Evolutionary conservation across 2,113 vertebrate species (phyloP), one percentile per base, ranked within the genome.

Genomic region (Entelurus aequoreus): DNA sequence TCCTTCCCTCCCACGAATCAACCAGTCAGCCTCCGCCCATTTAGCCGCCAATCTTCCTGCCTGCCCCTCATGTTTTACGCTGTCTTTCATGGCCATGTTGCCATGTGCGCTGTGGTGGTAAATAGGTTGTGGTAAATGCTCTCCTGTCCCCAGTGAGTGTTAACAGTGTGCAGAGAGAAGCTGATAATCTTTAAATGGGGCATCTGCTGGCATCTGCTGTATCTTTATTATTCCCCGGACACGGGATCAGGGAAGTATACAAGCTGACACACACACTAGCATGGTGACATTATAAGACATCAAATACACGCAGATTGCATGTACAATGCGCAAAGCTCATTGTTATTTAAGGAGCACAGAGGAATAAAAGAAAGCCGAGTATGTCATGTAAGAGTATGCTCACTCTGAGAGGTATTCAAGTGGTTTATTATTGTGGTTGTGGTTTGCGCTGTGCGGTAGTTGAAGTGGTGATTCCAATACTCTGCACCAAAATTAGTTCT

Each of bases 181-280:
- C 88, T 91, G 84, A 92, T 91, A 93, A 94, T 96, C 93, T 94
- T 95, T 94, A 94, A 95, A 95, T 91, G 84, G 92, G 92, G 91
- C 91, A 94, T 93, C 93, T 95, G 95, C 93, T 94, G 94, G 94
- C 94, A 97, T 95, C 95, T 98, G 94, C 92, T 94, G 91, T 87
- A 91, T 91, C 92, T 88, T 98, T 96, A 99, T 93, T 91, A 92
- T 92, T 94, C 95, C 95, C 95, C 85, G 84, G 89, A 93, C 89
- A 85, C 68, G 28, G 12, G 61, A 19, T 74, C 60, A 72, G 72
- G 75, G 78, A 72, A 65, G 72, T 66, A 78, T 71, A 74, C 63
- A 65, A 48, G 63, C 68, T 36, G 60, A 78, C 63, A 78, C 72
- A 91, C 88, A 89, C 87, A 90, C 62, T 37, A 28, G 55, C 51